Evolutionary conservation across 2,888 invertebrate species (phyloP).

Genomic region (Tenodera sinensis): DNA sequence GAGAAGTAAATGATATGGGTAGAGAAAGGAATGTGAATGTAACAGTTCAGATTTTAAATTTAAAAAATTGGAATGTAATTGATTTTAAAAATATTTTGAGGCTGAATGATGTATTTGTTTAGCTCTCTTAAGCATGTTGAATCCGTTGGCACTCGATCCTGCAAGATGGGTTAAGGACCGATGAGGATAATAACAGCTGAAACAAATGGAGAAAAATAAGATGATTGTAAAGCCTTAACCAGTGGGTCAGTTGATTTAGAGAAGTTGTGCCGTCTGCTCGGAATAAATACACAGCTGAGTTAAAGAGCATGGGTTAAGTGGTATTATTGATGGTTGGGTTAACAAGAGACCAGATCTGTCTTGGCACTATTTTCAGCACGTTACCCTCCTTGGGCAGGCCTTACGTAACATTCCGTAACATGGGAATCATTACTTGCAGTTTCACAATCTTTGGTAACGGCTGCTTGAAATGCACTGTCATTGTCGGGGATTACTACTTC

Average conservation of each 20-base stretch:
- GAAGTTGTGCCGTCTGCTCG: not conserved
- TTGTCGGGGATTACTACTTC: too few species aligned
- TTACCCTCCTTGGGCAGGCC: not conserved
- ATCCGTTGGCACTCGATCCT: not conserved
- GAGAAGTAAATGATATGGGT: too few species aligned
- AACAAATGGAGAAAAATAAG: not conserved
- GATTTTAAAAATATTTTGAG: too few species aligned
- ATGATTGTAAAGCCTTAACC: not conserved
- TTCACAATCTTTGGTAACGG: too few species aligned
- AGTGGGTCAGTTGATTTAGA: not conserved
- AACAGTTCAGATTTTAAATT: too few species aligned
- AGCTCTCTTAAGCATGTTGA: not conserved
- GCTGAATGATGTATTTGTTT: too few species aligned
- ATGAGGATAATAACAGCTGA: not conserved
- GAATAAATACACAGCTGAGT: not conserved
- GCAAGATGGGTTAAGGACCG: not conserved
- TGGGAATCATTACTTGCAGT: too few species aligned
- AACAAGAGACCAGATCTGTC: not conserved
- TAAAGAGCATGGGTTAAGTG: not conserved
- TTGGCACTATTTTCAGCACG: not conserved
- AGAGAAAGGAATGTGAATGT: too few species aligned
- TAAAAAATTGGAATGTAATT: too few species aligned
- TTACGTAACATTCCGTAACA: too few species aligned
- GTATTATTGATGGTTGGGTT: slow-evolving; percentile 8
- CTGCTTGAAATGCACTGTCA: too few species aligned